Percentiles rank a stretch among this genome's conserved stretches.
These are phyloP conservation scores for Scartelaos histophorus DNA, from an alignment of 2,113 vertebrate species.

Conservation along the genomic window DNA sequence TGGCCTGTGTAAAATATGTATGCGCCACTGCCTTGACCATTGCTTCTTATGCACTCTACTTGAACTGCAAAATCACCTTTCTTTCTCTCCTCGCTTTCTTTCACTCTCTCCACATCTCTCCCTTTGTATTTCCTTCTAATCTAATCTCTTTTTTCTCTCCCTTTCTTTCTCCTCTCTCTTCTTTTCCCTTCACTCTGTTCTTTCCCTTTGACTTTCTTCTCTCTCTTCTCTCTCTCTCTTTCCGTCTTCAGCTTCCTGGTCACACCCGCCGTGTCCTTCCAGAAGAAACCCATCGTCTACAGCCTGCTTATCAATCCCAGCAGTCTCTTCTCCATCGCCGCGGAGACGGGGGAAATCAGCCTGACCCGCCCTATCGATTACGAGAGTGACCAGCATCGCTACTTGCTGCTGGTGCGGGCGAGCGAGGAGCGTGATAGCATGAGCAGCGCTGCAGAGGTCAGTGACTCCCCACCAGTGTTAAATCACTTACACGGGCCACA, in stretches of 20 bases:
- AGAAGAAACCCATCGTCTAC: slow-evolving; percentile 85
- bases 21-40: background rate
- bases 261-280: slow-evolving; percentile 83
- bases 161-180: no score
- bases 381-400: slow-evolving; percentile 83
- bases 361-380: slow-evolving; percentile 84
- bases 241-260: slow-evolving; percentile 79
- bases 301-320: slow-evolving; percentile 85
- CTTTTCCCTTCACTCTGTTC: background rate
- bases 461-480: slow-evolving; percentile 15
- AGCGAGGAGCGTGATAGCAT: slow-evolving; percentile 78
- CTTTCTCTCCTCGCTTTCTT: background rate
- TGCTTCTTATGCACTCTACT: background rate
- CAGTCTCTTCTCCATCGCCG: slow-evolving; percentile 82
- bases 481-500: background rate
- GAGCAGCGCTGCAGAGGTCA: slow-evolving; percentile 84
- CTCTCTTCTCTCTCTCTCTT: slow-evolving; percentile 7
- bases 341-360: slow-evolving; percentile 78
- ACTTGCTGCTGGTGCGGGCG: slow-evolving; percentile 81
- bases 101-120: no score
- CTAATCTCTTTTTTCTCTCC: no score
- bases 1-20: slow-evolving; percentile 2
- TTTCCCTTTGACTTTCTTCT: background rate
- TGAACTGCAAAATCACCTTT: background rate
- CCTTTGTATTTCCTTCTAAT: no score